Conservation (phyloP, 2,113 vertebrate genomes). For the Upupa epops region DNA sequence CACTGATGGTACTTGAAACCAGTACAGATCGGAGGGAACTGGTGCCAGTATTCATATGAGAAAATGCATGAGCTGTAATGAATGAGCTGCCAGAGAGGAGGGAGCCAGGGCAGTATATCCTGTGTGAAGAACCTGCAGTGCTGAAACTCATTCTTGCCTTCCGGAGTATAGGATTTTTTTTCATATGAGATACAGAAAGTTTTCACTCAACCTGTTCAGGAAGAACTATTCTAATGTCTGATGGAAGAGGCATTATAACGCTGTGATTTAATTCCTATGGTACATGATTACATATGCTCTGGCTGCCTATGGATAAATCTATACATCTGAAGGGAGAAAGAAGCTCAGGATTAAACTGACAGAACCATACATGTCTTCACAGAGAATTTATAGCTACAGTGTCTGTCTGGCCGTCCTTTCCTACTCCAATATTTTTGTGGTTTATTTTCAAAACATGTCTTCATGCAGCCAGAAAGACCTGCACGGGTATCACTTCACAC, state of each 20-base stretch:
- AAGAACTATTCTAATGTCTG: neutral
- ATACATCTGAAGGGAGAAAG: neutral
- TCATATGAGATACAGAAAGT: neutral
- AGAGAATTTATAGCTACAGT: neutral
- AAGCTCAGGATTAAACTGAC: neutral
- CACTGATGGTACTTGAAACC: neutral
- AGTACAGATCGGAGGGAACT: neutral
- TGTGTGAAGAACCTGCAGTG: neutral
- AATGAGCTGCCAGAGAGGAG: neutral
- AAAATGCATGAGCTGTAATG: neutral
- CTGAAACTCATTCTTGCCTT: slow-evolving; percentile 1
- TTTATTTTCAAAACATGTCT: neutral
- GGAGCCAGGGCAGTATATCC: neutral
- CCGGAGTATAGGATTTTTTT: neutral
- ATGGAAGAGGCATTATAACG: neutral
- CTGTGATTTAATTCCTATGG: neutral
- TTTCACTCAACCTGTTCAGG: neutral
- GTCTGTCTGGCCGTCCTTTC: neutral
- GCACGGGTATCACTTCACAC: neutral
- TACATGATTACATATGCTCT: neutral
- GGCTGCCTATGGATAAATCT: neutral
- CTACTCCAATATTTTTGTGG: fast-evolving
- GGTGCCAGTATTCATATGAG: neutral
- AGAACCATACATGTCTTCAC: neutral
- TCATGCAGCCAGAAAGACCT: neutral